Evolutionary conservation across 2,113 vertebrate species (phyloP).

Genomic region (Motacilla tschutschensis): DNA sequence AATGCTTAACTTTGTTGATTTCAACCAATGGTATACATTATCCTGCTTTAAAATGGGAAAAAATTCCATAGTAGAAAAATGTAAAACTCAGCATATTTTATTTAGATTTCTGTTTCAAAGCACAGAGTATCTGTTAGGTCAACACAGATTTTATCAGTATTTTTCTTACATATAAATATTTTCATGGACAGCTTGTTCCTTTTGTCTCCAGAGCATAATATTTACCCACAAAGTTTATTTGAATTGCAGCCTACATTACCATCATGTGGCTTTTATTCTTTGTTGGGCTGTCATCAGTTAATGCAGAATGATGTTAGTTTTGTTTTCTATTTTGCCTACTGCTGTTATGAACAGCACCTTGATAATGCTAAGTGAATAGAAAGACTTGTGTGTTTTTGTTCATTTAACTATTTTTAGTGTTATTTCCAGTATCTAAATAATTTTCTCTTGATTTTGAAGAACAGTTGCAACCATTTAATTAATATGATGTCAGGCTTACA

Average conservation of each 20-base stretch:
- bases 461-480: background rate
- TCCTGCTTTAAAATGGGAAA: background rate
- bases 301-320: background rate
- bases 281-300: background rate
- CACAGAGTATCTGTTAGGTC: background rate
- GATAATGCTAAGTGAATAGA: background rate
- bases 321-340: background rate
- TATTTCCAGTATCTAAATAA: background rate
- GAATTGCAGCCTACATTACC: background rate
- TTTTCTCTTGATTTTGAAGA: background rate
- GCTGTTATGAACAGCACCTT: background rate
- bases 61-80: background rate
- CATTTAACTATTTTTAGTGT: background rate
- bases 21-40: background rate
- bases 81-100: background rate
- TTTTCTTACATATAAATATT: background rate
- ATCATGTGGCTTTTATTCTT: background rate
- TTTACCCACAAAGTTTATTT: background rate
- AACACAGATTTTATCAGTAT: background rate
- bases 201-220: background rate
- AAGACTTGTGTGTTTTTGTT: background rate
- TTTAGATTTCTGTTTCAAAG: background rate
- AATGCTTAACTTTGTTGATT: background rate
- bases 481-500: background rate
- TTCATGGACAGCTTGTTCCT: background rate